Conservation (phyloP, 2,113 vertebrate species). For the Lichenostomus cassidix region DNA sequence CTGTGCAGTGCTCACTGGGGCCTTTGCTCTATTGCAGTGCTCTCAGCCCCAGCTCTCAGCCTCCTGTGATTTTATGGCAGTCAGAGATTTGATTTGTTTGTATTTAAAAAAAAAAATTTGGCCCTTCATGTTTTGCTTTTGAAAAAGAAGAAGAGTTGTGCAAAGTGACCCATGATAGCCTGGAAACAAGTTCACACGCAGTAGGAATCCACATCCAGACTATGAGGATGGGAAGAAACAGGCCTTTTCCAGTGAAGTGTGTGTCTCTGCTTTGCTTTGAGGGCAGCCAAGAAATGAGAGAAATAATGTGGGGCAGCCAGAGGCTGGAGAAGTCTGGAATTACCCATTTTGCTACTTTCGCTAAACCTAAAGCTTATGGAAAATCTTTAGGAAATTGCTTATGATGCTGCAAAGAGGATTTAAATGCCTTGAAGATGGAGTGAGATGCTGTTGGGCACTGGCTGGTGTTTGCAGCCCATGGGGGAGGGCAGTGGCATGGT, state of each 20-base stretch:
- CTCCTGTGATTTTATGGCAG: not conserved
- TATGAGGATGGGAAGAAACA: not conserved
- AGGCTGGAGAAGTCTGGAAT: not conserved
- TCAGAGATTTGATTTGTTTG: not conserved
- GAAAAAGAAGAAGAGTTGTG: not conserved
- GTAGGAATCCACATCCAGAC: not conserved
- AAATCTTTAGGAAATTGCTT: not conserved
- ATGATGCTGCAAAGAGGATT: not conserved
- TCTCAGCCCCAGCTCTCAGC: not conserved
- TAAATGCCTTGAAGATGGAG: not conserved
- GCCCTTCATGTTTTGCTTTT: not conserved
- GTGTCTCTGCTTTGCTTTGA: not conserved
- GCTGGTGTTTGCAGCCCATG: fast-evolving
- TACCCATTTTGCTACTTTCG: not conserved
- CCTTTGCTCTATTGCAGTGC: not conserved
- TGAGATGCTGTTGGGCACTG: not conserved
- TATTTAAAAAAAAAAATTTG: not conserved
- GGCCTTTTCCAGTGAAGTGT: not conserved
- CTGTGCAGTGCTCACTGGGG: not conserved
- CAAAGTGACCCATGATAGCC: not conserved
- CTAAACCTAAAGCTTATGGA: not conserved
- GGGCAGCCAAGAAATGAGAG: not conserved
- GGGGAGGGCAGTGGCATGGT: not conserved
- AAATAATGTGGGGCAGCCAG: not conserved
- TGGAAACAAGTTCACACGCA: not conserved